These are phyloP conservation scores for Acipenser ruthenus DNA, from an alignment of 2,797 vertebrate genomes.

Conservation along the genomic window DNA sequence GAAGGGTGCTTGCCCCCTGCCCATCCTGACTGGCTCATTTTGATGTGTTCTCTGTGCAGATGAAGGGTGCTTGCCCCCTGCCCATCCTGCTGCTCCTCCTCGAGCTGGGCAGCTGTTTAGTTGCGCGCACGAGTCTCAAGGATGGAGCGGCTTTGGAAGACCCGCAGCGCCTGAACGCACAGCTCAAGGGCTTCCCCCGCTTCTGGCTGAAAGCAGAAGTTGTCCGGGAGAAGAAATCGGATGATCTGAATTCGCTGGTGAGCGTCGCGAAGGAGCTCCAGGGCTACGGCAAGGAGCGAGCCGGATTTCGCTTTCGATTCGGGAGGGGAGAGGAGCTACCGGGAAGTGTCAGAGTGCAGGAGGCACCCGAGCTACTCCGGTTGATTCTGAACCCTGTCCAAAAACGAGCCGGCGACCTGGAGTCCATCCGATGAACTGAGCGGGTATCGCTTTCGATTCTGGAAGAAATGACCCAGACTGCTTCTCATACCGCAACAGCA, in stretches of 20 bases:
- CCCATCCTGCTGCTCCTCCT: conserved; percentile 46
- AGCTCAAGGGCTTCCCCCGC: rapidly evolving
- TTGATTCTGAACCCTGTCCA: neutral
- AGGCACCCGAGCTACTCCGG: neutral
- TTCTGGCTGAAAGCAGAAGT: neutral
- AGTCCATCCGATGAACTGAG: conserved; percentile 41
- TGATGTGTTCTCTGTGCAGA: conserved; percentile 30
- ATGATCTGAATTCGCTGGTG: conserved; percentile 18
- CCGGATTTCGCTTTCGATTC: conserved; percentile 15
- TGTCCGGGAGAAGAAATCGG: neutral
- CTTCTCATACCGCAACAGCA: rapidly evolving
- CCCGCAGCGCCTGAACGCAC: neutral
- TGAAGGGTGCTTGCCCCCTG: conserved; percentile 30
- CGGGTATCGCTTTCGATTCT: conserved; percentile 48
- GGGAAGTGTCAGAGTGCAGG: neutral
- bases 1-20: conserved; percentile 26
- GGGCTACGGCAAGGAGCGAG: neutral
- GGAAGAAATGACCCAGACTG: conserved; percentile 28
- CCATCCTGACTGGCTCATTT: conserved; percentile 23
- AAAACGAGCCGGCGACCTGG: conserved; percentile 8
- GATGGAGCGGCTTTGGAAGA: neutral
- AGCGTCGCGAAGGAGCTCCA: conserved; percentile 29
- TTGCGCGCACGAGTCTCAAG: conserved; percentile 14
- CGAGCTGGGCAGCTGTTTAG: conserved; percentile 37
- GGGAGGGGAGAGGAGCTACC: conserved; percentile 33